Conservation (phyloP, 1,140 invertebrate species). For the Zophobas atratus region DNA sequence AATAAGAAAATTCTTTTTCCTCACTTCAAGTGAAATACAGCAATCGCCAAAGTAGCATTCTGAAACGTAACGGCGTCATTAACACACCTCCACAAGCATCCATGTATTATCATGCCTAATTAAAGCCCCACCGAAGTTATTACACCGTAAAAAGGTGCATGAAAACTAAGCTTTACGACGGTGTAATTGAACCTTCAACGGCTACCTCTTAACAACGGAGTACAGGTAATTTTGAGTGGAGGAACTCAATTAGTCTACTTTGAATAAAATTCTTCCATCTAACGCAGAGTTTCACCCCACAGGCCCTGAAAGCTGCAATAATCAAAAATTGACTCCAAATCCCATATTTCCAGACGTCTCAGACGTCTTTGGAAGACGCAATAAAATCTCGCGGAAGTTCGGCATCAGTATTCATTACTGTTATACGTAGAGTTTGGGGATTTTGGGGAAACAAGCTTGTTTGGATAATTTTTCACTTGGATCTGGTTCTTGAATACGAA, state of each 20-base stretch:
- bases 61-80: slow-evolving; percentile 39
- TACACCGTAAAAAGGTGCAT: slow-evolving; percentile 43
- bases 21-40: slow-evolving; percentile 8
- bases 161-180: slow-evolving; percentile 43
- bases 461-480: too few species aligned
- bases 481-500: too few species aligned
- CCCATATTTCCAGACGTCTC: too few species aligned
- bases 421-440: too few species aligned
- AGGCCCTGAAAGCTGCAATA: too few species aligned
- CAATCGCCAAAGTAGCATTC: slow-evolving; percentile 13
- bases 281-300: too few species aligned
- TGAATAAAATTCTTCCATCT: slow-evolving; percentile 9
- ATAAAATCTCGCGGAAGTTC: too few species aligned
- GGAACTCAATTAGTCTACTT: slow-evolving; percentile 7
- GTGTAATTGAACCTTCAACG: slow-evolving; percentile 40
- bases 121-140: slow-evolving; percentile 44
- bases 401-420: too few species aligned
- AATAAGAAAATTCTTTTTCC: background rate
- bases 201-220: slow-evolving; percentile 6
- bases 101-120: slow-evolving; percentile 50
- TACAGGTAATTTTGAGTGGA: slow-evolving; percentile 16
- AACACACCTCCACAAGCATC: slow-evolving; percentile 37
- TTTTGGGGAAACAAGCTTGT: too few species aligned
- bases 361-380: too few species aligned
- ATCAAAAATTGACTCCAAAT: too few species aligned